phyloP scores from a whole-genome alignment of 2,797 vertebrate genomes.

The Danionella dracula region DNA sequence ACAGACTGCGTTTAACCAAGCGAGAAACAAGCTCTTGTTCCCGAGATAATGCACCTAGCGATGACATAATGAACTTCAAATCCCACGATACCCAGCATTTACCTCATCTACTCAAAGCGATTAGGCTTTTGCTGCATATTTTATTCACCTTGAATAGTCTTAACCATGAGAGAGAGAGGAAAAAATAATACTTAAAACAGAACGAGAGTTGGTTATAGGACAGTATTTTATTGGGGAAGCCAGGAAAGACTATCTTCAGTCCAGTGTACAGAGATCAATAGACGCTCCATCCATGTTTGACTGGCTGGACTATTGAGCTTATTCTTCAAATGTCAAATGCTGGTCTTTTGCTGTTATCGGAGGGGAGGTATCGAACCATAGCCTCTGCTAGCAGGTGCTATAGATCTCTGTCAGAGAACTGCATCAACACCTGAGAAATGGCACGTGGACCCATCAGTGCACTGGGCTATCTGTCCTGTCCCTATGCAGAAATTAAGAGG shows the following conservation, averaged over 20 bases:
- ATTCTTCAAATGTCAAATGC: conserved; percentile 49
- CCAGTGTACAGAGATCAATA: conserved; percentile 41
- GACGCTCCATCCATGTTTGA: conserved; percentile 45
- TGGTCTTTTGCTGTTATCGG: conserved; percentile 49
- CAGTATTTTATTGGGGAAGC: conserved; percentile 7
- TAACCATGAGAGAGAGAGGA: background rate
- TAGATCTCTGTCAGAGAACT: conserved; percentile 25
- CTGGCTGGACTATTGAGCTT: conserved; percentile 40
- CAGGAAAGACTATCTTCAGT: conserved; percentile 25
- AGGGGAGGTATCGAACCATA: conserved; percentile 42
- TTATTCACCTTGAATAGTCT: background rate
- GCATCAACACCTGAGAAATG: conserved; percentile 41
- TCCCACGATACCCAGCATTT: conserved; percentile 14
- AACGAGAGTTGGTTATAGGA: conserved; percentile 1
- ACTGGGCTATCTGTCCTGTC: conserved; percentile 5
- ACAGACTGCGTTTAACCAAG: conserved; percentile 10
- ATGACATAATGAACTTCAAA: conserved; percentile 37
- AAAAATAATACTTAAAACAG: background rate
- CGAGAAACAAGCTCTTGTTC: conserved; percentile 25
- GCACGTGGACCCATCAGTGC: conserved; percentile 23
- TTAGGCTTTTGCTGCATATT: conserved; percentile 24
- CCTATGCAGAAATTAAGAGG: background rate
- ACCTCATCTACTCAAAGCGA: conserved; percentile 21
- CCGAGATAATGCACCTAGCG: conserved; percentile 27
- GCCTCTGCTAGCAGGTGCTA: conserved; percentile 34